Base-by-base conservation (phyloP, 2,797 vertebrate genomes). In the Xenops minutus region DNA sequence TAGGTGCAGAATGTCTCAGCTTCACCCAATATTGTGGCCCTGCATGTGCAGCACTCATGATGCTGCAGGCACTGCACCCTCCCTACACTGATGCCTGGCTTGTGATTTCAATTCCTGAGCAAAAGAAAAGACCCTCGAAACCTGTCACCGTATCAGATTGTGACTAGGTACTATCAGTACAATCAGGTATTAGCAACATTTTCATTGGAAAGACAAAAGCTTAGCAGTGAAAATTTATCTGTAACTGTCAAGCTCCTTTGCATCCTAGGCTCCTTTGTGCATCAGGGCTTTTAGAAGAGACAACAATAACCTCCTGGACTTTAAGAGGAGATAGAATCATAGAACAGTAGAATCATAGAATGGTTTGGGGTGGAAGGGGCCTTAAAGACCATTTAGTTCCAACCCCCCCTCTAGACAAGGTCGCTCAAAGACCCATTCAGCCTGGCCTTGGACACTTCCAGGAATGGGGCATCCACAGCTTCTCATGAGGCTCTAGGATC, bases 21-120 rank as follows among this genome's bases (percentile, higher is more conserved):
- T 39, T 9, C 18, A 24, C 12, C 41, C 15, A 15, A 6, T 9
- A 4, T 7, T 0, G 0, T 41, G 71, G 27, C 12, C 7, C 18
- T 66, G 20, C 12, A 30, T 2, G 10, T 46, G 21, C n/a, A 43
- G 56, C 32, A 4, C 12, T 13, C 3, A 0, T 7, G 58, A 19
- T 20, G 69, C 46, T 93, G 44, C 41, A 0, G 73, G 21, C 3
- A 1, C 30, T 73, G 37, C 41, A 17, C 26, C 9, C 56, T 85
- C 27, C 27, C 23, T 68, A 32, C 20, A 1, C 10, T 44, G 26
- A 41, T 71, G 9, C 26, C 59, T 63, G 49, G 8, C 32, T 74
- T 39, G 19, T 52, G 43, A 34, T 52, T 91, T 88, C 17, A 18
- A 2, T 36, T 89, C 37, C 22, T 61, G 32, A 88, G 44, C 43